A percentile compares a stretch with the other conserved stretches of the same genome.
Conservation (phyloP, 2,113 vertebrate genomes). For the Seriola aureovittata region DNA sequence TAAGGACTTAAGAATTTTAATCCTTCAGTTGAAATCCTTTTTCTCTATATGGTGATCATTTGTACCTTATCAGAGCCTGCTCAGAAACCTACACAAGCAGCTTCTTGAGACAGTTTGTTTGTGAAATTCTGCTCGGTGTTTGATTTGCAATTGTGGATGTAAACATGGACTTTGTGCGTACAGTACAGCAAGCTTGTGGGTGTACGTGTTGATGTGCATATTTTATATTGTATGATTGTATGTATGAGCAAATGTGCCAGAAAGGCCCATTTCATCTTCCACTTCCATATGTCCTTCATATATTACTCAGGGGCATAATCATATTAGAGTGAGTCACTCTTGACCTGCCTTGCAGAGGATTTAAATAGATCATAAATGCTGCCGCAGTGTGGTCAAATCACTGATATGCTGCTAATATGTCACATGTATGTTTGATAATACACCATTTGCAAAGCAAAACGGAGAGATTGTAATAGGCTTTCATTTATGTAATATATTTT, state of each 20-base stretch:
- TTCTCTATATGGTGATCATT: background rate
- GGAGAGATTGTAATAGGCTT: constrained; percentile 16
- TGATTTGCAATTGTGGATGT: constrained; percentile 24
- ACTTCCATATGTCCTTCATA: constrained; percentile 61
- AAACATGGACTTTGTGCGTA: constrained; percentile 9
- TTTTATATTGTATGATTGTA: constrained; percentile 47
- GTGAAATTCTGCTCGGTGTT: constrained; percentile 10
- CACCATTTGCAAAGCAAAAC: constrained; percentile 20
- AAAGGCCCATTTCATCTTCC: constrained; percentile 57
- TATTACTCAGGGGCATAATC: constrained; percentile 66
- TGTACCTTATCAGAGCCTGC: background rate
- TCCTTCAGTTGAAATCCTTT: constrained; percentile 9
- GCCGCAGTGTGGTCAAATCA: constrained; percentile 41
- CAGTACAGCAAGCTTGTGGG: constrained; percentile 33
- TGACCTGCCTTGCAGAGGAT: constrained; percentile 65
- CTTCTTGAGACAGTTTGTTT: constrained; percentile 34
- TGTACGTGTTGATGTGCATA: constrained; percentile 42
- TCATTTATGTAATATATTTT: constrained; percentile 48
- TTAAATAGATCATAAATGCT: constrained; percentile 69
- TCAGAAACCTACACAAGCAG: constrained; percentile 15
- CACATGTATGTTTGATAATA: constrained; percentile 40
- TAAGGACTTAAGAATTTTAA: constrained; percentile 27
- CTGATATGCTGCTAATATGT: constrained; percentile 30
- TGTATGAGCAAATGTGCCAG: constrained; percentile 51
- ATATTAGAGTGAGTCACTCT: constrained; percentile 71